Evolutionary conservation across 2,113 vertebrate species (phyloP).

Genomic region (Chaetodon auriga): DNA sequence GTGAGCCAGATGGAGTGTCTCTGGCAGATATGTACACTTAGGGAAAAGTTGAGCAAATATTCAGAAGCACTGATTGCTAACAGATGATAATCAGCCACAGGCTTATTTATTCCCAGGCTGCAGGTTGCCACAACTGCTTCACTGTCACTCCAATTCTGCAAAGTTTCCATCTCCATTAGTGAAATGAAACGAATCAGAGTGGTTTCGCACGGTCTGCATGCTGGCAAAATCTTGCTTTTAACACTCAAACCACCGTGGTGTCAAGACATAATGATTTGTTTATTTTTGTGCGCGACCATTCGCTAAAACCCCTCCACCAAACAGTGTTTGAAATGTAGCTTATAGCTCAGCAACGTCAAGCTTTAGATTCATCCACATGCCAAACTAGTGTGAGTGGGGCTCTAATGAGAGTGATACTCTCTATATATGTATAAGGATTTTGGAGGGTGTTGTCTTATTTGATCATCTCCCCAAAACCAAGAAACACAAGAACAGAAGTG

Average conservation of each 20-base stretch:
- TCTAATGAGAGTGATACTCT: background rate
- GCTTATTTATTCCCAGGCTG: constrained; percentile 53
- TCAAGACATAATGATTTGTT: background rate
- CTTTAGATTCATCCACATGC: background rate
- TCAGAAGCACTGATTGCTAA: constrained; percentile 66
- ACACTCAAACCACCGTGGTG: background rate
- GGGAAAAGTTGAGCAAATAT: constrained; percentile 67
- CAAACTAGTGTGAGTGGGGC: background rate
- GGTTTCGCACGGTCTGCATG: constrained; percentile 11
- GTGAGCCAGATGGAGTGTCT: constrained; percentile 66
- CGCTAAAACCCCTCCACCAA: background rate
- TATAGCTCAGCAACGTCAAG: background rate
- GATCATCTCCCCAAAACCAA: background rate
- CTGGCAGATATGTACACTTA: constrained; percentile 53
- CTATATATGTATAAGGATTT: background rate
- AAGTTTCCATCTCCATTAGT: constrained; percentile 61
- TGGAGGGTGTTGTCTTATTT: background rate
- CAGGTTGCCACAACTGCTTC: constrained; percentile 63
- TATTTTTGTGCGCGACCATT: background rate
- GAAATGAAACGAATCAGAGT: constrained; percentile 23
- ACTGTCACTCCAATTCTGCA: constrained; percentile 48
- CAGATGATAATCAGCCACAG: constrained; percentile 70
- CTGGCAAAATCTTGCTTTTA: background rate
- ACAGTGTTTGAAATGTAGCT: background rate
- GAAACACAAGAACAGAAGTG: background rate